Conservation (phyloP, 1,140 invertebrate genomes). For the Laupala kohalensis region DNA sequence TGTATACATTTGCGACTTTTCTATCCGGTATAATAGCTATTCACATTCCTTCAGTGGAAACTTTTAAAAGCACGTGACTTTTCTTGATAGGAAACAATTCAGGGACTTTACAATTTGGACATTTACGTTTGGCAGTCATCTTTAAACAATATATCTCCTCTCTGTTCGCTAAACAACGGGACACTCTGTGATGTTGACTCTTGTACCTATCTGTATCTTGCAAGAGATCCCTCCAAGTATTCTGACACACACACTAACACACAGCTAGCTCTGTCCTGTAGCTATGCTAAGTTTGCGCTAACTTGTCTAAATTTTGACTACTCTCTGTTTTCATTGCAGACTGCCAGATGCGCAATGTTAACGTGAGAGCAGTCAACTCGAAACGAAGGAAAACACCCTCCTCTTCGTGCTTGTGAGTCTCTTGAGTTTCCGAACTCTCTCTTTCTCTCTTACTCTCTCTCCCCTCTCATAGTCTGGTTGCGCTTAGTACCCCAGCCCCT, state of each 20-base stretch:
- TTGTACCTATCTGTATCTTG: not conserved
- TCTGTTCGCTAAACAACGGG: not conserved
- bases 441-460: constrained; percentile 6
- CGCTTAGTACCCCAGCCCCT: constrained; percentile 14
- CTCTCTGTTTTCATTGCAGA: constrained; percentile 47
- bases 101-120: not conserved
- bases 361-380: constrained; percentile 57
- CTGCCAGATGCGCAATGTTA: constrained; percentile 61
- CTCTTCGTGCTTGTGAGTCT: constrained; percentile 56
- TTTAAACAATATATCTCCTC: not conserved
- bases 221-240: not conserved
- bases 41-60: too few species aligned
- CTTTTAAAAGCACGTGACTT: too few species aligned
- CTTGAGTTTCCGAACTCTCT: constrained; percentile 33
- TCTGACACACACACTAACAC: not conserved
- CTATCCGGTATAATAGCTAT: too few species aligned
- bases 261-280: constrained; percentile 5
- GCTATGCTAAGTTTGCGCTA: constrained; percentile 6
- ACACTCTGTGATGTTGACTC: not conserved
- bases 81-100: not conserved
- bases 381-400: constrained; percentile 54
- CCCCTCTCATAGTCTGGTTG: constrained; percentile 15
- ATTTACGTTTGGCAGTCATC: not conserved
- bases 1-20: too few species aligned
- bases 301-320: constrained; percentile 23